Base-by-base conservation (phyloP, 2,113 vertebrate genomes). In the Propithecus coquereli region DNA sequence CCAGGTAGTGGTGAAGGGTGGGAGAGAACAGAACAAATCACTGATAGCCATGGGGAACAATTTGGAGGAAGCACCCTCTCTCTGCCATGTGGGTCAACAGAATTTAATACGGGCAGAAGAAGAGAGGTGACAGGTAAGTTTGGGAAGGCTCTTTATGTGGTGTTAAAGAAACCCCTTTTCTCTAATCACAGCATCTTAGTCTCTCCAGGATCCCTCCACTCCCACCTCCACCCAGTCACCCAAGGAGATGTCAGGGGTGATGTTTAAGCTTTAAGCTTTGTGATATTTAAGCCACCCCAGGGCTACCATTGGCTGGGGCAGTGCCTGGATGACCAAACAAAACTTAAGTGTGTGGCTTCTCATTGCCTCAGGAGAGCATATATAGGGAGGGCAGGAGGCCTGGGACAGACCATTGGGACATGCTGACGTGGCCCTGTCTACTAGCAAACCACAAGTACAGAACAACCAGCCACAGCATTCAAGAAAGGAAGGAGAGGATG, bases 171-270 rank as follows among this genome's bases (percentile, higher is more conserved):
- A 83, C 27, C 23, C 40, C 32, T n/a, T 66, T 66, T 74, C 70
- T 88, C 61, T 37, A 88, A 59, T 5, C 12, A 45, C 6, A 73
- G 34, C 45, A 73, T 40, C 20, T 45, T 54, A 45, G n/a, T n/a
- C 63, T 82, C 32, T 70, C 40, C 23, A 83, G 37, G 8, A 90
- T 40, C 23, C 27, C 3, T 30, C 16, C 43, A 30, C 6, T 18
- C 4, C 3, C 2, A 7, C 20, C 2, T 4, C 20, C 3, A 30
- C 4, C 4, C 50, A 74, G 30, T 27, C 34, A 66, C 27, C 16
- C 40, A 32, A 16, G 27, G 27, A 63, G 18, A 10, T 83, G 30
- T 32, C 2, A 61, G 5, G 45, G 54, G 27, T 73, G 32, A 40
- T 80, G 61, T 43, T 43, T 43, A 43, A 43, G 40, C 40, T 43